Percentiles rank a stretch among this genome's conserved stretches.
These are phyloP conservation scores for Bettongia penicillata DNA, from an alignment of 2,113 vertebrate genomes.

Conservation along the genomic window DNA sequence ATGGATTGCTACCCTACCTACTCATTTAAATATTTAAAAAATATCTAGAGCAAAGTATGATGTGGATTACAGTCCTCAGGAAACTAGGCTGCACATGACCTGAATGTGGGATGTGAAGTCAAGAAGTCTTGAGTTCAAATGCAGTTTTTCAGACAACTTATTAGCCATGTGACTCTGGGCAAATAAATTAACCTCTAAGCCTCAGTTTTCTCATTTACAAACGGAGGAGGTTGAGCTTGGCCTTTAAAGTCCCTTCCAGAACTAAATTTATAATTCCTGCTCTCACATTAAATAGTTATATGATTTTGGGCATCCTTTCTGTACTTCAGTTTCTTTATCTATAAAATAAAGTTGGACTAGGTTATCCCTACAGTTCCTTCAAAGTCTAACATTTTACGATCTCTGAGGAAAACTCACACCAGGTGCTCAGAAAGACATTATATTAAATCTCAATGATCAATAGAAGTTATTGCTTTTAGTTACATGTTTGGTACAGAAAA, in stretches of 20 bases:
- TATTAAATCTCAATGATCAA: neutral
- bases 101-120: neutral
- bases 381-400: neutral
- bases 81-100: neutral
- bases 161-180: neutral
- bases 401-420: neutral
- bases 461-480: neutral
- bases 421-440: neutral
- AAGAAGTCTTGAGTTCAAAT: neutral
- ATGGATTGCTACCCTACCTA: neutral
- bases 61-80: neutral
- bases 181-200: neutral
- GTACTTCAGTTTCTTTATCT: conserved; percentile 34
- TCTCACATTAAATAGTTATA: neutral
- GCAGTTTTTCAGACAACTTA: neutral
- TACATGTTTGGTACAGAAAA: conserved; percentile 38
- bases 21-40: conserved; percentile 19
- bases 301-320: neutral
- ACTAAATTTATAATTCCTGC: neutral
- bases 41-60: conserved; percentile 21
- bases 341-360: conserved; percentile 10
- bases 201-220: neutral
- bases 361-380: neutral
- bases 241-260: neutral
- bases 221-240: neutral